These are phyloP conservation scores for Laticauda laticaudata DNA, from an alignment of 2,113 vertebrate species.

Conservation along the genomic window DNA sequence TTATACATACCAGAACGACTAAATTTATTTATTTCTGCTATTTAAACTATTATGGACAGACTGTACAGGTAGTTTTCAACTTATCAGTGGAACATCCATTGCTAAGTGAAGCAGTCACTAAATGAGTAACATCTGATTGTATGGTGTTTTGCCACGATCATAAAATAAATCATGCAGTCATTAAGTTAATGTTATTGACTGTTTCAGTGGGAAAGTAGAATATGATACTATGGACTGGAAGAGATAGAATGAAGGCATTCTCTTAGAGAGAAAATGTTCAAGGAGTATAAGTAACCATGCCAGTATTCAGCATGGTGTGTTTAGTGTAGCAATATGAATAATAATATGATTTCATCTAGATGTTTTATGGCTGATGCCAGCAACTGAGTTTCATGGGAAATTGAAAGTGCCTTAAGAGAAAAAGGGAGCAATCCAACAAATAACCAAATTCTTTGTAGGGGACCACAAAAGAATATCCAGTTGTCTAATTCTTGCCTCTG, in stretches of 20 bases:
- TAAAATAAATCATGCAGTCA: background rate
- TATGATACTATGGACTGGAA: background rate
- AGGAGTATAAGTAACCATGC: background rate
- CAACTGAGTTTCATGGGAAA: background rate
- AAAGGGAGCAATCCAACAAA: background rate
- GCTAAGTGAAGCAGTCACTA: background rate
- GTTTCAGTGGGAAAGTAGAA: background rate
- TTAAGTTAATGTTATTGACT: background rate
- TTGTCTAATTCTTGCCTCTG: background rate
- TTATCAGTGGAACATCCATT: background rate
- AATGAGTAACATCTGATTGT: background rate
- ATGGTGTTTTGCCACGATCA: background rate
- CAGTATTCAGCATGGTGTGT: background rate
- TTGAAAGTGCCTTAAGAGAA: background rate
- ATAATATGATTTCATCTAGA: background rate
- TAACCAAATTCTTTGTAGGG: background rate
- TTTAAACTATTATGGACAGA: background rate
- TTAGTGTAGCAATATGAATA: background rate
- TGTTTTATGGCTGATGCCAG: background rate
- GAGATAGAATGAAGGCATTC: background rate
- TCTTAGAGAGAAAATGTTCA: background rate
- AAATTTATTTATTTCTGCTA: background rate
- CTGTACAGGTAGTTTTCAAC: background rate
- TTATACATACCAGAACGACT: background rate
- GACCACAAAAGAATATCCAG: background rate